Evolutionary conservation across 1,140 invertebrate species (phyloP).

Genomic region (Battus philenor): DNA sequence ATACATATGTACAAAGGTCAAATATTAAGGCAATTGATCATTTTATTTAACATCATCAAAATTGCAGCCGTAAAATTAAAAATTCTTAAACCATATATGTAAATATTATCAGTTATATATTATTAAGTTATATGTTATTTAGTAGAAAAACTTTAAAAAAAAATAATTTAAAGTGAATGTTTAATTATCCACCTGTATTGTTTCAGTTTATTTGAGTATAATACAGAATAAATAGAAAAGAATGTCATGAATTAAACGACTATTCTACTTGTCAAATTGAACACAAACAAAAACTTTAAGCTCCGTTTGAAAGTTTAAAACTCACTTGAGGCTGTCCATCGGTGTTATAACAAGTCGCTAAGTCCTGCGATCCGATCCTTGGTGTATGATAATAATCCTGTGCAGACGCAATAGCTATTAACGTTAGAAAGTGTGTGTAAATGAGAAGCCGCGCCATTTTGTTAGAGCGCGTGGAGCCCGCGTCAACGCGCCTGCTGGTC

Average conservation of each 20-base stretch:
- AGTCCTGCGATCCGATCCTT: slow-evolving; percentile 50
- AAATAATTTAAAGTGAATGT: too few relatives aligned
- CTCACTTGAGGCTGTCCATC: slow-evolving; percentile 61
- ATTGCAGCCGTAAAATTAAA: too few relatives aligned
- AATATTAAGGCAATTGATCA: too few relatives aligned
- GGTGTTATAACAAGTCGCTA: slow-evolving; percentile 61
- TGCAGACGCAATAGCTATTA: slow-evolving; percentile 30
- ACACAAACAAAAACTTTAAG: slow-evolving; percentile 43
- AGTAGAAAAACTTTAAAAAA: too few relatives aligned
- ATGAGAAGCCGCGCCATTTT: slow-evolving; percentile 49
- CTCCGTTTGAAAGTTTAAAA: slow-evolving; percentile 25
- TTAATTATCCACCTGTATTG: too few relatives aligned
- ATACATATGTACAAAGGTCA: too few relatives aligned
- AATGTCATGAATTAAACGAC: slow-evolving; percentile 8
- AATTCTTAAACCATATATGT: too few relatives aligned
- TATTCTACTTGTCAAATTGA: slow-evolving; percentile 26
- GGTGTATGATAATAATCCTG: slow-evolving; percentile 61
- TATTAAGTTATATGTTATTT: too few relatives aligned
- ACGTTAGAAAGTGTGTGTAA: slow-evolving; percentile 44
- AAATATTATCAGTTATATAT: too few relatives aligned
- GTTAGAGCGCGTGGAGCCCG: slow-evolving; percentile 41
- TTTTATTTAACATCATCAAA: too few relatives aligned
- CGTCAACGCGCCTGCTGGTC: slow-evolving; percentile 51
- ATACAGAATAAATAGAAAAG: not conserved
- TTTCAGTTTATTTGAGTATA: too few relatives aligned